These are phyloP conservation scores for Maconellicoccus hirsutus DNA, from an alignment of 1,140 invertebrate species.

Conservation along the genomic window DNA sequence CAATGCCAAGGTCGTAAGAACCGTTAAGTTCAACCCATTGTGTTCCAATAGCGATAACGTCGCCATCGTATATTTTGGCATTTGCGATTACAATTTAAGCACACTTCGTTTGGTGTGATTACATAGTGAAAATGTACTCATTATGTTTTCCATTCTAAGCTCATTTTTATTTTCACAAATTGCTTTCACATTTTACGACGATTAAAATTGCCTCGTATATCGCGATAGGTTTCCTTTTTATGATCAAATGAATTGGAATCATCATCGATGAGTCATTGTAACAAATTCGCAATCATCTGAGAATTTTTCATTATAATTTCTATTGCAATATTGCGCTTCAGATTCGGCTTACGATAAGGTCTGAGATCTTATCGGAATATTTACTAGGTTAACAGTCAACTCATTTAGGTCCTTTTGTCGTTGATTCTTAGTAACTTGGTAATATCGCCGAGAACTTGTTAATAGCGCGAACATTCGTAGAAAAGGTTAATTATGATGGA, in stretches of 20 bases:
- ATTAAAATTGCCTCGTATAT: neutral
- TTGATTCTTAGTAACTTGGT: no score
- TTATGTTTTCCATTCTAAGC: neutral
- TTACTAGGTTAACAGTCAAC: no score
- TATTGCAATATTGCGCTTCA: no score
- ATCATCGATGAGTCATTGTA: neutral
- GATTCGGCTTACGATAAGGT: no score
- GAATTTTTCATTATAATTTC: no score
- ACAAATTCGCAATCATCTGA: no score
- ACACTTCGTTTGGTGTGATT: neutral
- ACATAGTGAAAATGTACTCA: neutral
- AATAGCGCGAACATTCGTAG: no score
- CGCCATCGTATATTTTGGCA: neutral
- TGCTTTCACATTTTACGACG: slow-evolving; percentile 2
- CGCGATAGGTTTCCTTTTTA: neutral
- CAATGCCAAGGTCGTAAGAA: neutral
- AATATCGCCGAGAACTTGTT: no score
- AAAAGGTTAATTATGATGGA: no score
- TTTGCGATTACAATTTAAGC: neutral
- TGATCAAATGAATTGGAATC: neutral
- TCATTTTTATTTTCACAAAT: neutral
- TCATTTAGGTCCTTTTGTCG: no score
- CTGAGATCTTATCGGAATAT: no score
- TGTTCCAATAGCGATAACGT: neutral
- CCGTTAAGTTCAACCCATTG: slow-evolving; percentile 8